Evolutionary conservation across 1,140 invertebrate species (phyloP).

Genomic region (Microplitis demolitor): DNA sequence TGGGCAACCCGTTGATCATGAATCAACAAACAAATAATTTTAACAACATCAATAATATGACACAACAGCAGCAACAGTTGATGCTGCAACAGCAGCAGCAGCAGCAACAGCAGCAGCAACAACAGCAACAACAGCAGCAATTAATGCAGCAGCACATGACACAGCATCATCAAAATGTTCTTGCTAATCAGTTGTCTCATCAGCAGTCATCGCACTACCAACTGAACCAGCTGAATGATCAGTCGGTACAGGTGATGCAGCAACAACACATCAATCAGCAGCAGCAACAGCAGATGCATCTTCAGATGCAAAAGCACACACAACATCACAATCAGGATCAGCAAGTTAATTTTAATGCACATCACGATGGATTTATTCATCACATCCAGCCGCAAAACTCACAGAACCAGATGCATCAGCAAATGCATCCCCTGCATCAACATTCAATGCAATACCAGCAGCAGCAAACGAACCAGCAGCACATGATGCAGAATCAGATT

Average conservation of each 20-base stretch:
- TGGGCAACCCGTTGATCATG: constrained; percentile 56
- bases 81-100: constrained; percentile 43
- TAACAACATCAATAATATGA: constrained; percentile 39
- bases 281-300: constrained; percentile 47
- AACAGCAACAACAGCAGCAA: constrained; percentile 50
- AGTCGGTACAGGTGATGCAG: constrained; percentile 45
- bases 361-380: constrained; percentile 52
- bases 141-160: constrained; percentile 44
- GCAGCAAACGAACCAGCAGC: constrained; percentile 36
- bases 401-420: constrained; percentile 40
- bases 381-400: constrained; percentile 46
- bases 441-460: constrained; percentile 43
- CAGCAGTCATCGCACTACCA: constrained; percentile 34
- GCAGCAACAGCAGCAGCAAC: constrained; percentile 50
- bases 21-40: constrained; percentile 55
- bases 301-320: constrained; percentile 52
- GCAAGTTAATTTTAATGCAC: constrained; percentile 43
- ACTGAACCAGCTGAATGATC: constrained; percentile 46
- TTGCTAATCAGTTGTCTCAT: constrained; percentile 34
- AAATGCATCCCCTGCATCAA: constrained; percentile 49
- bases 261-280: constrained; percentile 40
- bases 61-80: constrained; percentile 42
- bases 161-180: constrained; percentile 41
- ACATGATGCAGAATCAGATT: constrained; percentile 48
- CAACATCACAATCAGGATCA: constrained; percentile 46